Evolutionary conservation across 2,113 vertebrate species (phyloP), one percentile per base, ranked within the genome.

Genomic region (Alligator mississippiensis): DNA sequence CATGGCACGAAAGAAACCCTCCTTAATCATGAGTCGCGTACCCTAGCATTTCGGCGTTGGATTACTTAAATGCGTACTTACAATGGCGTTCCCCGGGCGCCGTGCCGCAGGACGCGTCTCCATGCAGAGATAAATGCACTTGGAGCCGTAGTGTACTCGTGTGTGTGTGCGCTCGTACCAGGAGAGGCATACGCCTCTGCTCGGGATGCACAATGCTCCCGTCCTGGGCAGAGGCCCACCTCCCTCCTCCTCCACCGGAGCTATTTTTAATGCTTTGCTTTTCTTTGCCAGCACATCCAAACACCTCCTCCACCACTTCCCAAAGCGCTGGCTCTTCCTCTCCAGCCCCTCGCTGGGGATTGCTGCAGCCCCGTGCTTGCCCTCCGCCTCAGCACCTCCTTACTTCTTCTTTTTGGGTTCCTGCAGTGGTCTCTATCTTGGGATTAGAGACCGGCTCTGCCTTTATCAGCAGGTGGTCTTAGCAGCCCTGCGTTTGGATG

Each of bases 11-110:
- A 96, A 95, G 74, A 94, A 87, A 92, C 62, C 61, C 74, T 89
- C 58, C 72, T 93, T 96, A 96, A 97, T 96, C 74, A 78, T 85
- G 91, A 88, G 57, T 87, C 80, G 30, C 18, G 18, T 30, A 60
- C 77, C 77, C 75, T 89, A 34, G 55, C 24, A n/a, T 4, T n/a
- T 8, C 6, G 55, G 72, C 6, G 87, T 68, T 93, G 70, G 92
- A 92, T 94, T 92, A 93, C 72, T 86, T 94, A 82, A 91, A 78
- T 58, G 84, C 84, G 84, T 60, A 47, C 38, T 57, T 76, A 66
- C 93, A 92, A 92, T 88, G 92, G 87, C 4, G 0, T 61, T 62
- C 78, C 54, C 77, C 58, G 22, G 72, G 22, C 78, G 22, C 10
- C 13, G 17, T 18, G 16, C 11, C 17, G 61, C 21, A 28, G 84